Evolutionary conservation across 2,113 vertebrate species (phyloP).

Genomic region (Sprattus sprattus): DNA sequence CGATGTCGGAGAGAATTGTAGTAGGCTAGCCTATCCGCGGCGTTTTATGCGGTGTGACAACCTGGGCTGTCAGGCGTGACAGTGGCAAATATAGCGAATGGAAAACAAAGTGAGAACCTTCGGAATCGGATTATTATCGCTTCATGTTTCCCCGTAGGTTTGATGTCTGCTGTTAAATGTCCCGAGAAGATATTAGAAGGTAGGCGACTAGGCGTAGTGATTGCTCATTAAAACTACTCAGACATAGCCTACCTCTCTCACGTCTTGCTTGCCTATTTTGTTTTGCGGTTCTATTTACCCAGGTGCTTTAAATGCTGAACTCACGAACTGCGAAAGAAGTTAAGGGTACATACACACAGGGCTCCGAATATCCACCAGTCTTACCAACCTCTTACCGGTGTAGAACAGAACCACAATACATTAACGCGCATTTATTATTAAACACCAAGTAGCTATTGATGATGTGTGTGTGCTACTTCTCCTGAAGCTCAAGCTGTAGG

Average conservation of each 20-base stretch:
- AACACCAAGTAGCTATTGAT: neutral
- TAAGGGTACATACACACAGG: neutral
- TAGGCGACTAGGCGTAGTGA: neutral
- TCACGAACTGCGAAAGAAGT: neutral
- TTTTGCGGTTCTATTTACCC: neutral
- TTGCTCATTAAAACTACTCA: neutral
- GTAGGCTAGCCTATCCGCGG: neutral
- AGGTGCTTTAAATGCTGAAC: neutral
- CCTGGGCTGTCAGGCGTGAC: neutral
- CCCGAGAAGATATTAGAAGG: neutral
- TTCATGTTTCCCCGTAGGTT: neutral
- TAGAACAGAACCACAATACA: too few relatives aligned
- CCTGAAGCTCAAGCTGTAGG: too few relatives aligned
- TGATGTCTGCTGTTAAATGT: neutral
- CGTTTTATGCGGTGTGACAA: neutral
- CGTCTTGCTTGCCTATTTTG: neutral
- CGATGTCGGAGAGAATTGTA: neutral
- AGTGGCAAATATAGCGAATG: neutral
- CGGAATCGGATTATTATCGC: neutral
- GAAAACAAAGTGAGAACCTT: neutral
- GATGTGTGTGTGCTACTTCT: neutral
- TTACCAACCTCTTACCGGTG: neutral
- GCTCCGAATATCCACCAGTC: neutral
- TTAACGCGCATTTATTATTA: neutral
- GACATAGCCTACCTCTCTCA: neutral